Conservation (phyloP, 1,140 invertebrate genomes). For the Drosophila lacteicornis region DNA sequence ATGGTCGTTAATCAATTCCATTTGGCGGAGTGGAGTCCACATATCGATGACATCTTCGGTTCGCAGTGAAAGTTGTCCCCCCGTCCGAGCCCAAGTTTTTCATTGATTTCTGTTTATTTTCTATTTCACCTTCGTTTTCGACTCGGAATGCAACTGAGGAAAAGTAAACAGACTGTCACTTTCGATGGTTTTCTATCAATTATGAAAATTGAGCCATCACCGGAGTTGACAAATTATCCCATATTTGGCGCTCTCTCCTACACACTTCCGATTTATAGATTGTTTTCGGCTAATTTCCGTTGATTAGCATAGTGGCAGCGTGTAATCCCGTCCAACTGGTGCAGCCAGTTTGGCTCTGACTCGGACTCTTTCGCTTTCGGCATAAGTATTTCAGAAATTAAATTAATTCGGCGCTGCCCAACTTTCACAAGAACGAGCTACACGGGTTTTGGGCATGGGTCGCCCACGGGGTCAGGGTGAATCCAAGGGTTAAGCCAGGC, state of each 20-base stretch:
- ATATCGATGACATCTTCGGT: constrained; percentile 50
- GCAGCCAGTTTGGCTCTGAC: constrained; percentile 65
- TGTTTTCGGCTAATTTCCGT: constrained; percentile 23
- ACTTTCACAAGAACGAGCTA: constrained; percentile 76
- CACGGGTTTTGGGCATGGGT: constrained; percentile 50
- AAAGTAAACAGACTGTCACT: constrained; percentile 18
- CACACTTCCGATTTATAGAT: constrained; percentile 25
- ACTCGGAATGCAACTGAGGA: constrained; percentile 39
- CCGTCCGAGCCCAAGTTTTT: constrained; percentile 43
- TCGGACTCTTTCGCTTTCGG: constrained; percentile 53
- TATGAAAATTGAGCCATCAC: constrained; percentile 49
- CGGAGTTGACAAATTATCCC: constrained; percentile 38
- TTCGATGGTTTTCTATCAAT: constrained; percentile 55
- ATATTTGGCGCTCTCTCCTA: constrained; percentile 12
- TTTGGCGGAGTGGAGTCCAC: constrained; percentile 49
- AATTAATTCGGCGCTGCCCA: constrained; percentile 36
- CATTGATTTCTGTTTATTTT: constrained; percentile 44
- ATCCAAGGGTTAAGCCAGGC: constrained; percentile 29
- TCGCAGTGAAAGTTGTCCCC: constrained; percentile 57
- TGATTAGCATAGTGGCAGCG: constrained; percentile 42
- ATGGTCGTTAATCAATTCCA: constrained; percentile 71
- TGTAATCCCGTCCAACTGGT: constrained; percentile 65
- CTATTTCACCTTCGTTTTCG: constrained; percentile 56
- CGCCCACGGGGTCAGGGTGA: constrained; percentile 69
- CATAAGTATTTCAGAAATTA: constrained; percentile 21